Evolutionary conservation across 2,113 vertebrate genomes (phyloP).

Genomic region (Patagioenas fasciata): DNA sequence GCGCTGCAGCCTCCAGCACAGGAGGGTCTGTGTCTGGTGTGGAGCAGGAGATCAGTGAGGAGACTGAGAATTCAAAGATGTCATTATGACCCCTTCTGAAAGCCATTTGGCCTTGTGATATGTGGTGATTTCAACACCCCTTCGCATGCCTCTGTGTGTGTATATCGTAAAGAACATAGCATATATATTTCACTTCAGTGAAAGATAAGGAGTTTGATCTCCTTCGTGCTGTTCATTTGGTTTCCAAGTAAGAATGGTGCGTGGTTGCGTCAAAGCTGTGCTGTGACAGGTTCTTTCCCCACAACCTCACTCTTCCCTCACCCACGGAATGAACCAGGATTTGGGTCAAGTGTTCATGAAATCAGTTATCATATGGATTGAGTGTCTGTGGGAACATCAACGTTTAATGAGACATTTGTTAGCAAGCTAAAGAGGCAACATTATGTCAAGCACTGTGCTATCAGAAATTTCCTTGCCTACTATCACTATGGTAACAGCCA

Average conservation of each 20-base stretch:
- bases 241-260: background rate
- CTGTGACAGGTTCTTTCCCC: background rate
- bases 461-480: slow-evolving; percentile 18
- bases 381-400: background rate
- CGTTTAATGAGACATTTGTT: slow-evolving; percentile 46
- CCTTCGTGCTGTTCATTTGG: background rate
- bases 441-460: background rate
- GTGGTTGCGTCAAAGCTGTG: background rate
- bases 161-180: too few relatives aligned
- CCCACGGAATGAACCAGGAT: background rate
- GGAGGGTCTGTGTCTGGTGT: too few relatives aligned
- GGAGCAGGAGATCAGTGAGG: background rate
- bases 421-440: slow-evolving; percentile 9
- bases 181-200: fast-evolving
- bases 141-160: background rate
- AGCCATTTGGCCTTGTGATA: background rate
- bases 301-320: background rate
- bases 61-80: background rate
- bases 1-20: background rate
- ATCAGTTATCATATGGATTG: background rate
- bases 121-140: background rate
- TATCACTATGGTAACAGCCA: slow-evolving; percentile 39
- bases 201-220: background rate
- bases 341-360: background rate
- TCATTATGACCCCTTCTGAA: background rate